Evolutionary conservation across 92 coral and sea anemone species (phyloP).

Genomic region (Zoanthus sociatus): DNA sequence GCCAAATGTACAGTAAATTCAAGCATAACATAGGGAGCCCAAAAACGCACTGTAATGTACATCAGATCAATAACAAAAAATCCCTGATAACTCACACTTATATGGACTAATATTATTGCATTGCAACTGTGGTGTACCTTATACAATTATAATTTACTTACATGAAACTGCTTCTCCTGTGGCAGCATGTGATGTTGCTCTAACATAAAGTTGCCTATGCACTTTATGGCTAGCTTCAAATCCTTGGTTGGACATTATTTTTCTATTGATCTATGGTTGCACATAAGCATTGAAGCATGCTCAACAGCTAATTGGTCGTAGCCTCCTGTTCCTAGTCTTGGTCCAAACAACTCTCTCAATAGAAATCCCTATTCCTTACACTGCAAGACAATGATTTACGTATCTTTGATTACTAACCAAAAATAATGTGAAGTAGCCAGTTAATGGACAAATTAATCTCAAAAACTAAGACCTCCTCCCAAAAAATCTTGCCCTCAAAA

Average conservation of each 20-base stretch:
- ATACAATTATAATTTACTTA: neutral
- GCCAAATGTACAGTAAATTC: no score
- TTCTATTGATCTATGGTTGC: neutral
- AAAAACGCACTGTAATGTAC: neutral
- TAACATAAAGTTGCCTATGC: neutral
- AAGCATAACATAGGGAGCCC: neutral
- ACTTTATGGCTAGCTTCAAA: constrained; percentile 11
- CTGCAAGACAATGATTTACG: neutral
- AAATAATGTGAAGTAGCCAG: neutral
- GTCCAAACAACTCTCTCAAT: constrained; percentile 31
- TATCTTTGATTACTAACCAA: neutral
- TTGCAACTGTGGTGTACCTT: no score
- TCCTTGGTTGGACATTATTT: constrained; percentile 3
- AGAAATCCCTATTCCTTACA: constrained; percentile 34
- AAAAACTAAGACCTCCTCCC: neutral
- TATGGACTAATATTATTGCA: neutral
- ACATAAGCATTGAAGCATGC: neutral
- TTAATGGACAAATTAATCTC: neutral
- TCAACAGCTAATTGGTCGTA: neutral
- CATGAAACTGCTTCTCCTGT: neutral
- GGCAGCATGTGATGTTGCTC: neutral
- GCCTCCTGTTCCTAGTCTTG: constrained; percentile 30
- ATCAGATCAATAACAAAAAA: neutral
- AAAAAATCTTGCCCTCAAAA: no score
- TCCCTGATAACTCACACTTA: neutral